These are phyloP conservation scores for Arothron firmamentum DNA, from an alignment of 2,113 vertebrate species.

Conservation along the genomic window DNA sequence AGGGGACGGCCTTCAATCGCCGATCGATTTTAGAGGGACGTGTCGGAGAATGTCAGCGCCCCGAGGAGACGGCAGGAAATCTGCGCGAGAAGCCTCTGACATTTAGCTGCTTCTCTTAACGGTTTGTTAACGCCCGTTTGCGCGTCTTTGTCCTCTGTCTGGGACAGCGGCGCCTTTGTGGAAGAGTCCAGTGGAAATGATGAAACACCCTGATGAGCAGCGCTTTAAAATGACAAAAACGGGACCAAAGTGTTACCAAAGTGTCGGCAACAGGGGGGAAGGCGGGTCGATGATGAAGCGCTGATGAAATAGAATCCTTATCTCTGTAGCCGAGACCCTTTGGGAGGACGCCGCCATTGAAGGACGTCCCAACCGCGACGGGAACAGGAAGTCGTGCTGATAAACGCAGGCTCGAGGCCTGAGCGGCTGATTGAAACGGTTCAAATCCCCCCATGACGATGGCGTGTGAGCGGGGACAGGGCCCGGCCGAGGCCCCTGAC, in stretches of 20 bases:
- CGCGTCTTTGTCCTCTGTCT: not conserved
- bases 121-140: not conserved
- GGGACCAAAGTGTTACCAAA: not conserved
- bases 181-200: not conserved
- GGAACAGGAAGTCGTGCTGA: too few species aligned
- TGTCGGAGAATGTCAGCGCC: not conserved
- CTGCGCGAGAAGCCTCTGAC: not conserved
- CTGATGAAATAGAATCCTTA: not conserved
- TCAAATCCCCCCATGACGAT: too few species aligned
- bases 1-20: not conserved
- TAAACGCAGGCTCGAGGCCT: too few species aligned
- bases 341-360: not conserved
- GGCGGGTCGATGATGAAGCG: not conserved
- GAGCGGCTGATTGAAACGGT: too few species aligned
- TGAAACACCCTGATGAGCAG: too few species aligned
- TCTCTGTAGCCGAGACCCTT: not conserved
- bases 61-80: not conserved
- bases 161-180: too few species aligned
- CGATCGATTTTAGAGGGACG: slow-evolving; percentile 5
- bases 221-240: too few species aligned
- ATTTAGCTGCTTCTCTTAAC: not conserved
- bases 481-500: too few species aligned
- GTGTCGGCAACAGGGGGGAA: not conserved
- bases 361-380: not conserved
- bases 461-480: too few species aligned